Conservation (phyloP, 1,140 invertebrate species). For the Lordiphosa stackelbergi region DNA sequence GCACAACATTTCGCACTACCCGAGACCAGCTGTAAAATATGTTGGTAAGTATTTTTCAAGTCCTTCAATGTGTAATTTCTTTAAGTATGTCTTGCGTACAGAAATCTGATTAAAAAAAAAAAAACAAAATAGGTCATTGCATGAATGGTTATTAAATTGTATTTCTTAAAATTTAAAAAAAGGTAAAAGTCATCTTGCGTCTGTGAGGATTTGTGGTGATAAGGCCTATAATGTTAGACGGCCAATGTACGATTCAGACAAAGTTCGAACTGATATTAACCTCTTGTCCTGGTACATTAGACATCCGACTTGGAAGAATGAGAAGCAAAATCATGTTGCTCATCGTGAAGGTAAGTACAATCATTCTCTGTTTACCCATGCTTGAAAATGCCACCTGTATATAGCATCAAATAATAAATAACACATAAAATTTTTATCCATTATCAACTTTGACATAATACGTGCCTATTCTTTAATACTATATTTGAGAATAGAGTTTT, state of each 20-base stretch:
- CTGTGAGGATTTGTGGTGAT: slow-evolving; percentile 87
- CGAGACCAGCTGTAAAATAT: slow-evolving; percentile 69
- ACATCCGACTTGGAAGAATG: slow-evolving; percentile 80
- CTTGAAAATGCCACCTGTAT: slow-evolving; percentile 47
- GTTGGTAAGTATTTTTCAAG: slow-evolving; percentile 57
- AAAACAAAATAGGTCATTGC: slow-evolving; percentile 31
- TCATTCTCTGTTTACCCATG: slow-evolving; percentile 17
- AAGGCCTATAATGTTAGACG: slow-evolving; percentile 84
- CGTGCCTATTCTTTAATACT: no score
- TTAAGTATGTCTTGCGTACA: no score
- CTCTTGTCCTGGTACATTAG: slow-evolving; percentile 87
- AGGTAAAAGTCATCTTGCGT: slow-evolving; percentile 86
- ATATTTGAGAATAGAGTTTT: no score
- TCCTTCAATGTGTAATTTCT: slow-evolving; percentile 3
- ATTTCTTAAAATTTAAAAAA: slow-evolving; percentile 76
- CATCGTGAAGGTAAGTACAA: slow-evolving; percentile 67
- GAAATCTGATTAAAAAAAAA: no score
- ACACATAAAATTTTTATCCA: slow-evolving; percentile 8
- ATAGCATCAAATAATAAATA: slow-evolving; percentile 20
- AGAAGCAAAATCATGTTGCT: slow-evolving; percentile 49
- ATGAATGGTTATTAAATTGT: slow-evolving; percentile 71
- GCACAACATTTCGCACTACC: slow-evolving; percentile 67
- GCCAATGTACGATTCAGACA: slow-evolving; percentile 78
- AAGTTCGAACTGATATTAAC: slow-evolving; percentile 83
- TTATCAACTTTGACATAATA: no score